phyloP scores from a whole-genome alignment of 2,888 invertebrate genomes.

The Lagria hirta region DNA sequence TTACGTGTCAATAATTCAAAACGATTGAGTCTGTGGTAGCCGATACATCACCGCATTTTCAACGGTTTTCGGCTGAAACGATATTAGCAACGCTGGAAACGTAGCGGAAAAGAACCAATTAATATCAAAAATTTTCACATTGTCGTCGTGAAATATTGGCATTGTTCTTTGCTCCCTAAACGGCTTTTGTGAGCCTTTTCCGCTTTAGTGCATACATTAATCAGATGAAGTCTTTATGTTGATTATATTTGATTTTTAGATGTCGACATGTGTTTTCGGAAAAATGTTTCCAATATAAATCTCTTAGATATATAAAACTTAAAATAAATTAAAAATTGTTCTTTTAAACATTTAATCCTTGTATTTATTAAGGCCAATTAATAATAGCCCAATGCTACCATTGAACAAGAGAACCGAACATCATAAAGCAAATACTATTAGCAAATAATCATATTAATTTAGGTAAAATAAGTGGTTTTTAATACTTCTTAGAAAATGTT shows the following conservation, averaged over 20 bases:
- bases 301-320: too few species aligned
- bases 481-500: too few species aligned
- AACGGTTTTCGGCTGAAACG: constrained; percentile 14
- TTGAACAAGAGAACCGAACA: too few species aligned
- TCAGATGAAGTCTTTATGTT: too few species aligned
- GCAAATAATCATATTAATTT: too few species aligned
- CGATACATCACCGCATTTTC: constrained; percentile 28
- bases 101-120: constrained; percentile 30
- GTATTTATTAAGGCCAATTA: too few species aligned
- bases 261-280: constrained; percentile 8
- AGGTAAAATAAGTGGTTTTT: too few species aligned
- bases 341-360: too few species aligned
- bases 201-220: constrained; percentile 29
- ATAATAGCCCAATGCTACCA: too few species aligned
- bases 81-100: constrained; percentile 17
- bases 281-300: too few species aligned
- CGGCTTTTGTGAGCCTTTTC: constrained; percentile 22
- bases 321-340: too few species aligned
- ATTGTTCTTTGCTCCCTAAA: constrained; percentile 26
- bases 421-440: too few species aligned
- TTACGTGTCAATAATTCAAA: constrained; percentile 28
- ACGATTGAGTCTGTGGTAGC: constrained; percentile 26
- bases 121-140: constrained; percentile 31
- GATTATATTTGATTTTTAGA: constrained; percentile 24
- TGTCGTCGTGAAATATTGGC: constrained; percentile 28